phyloP scores from a whole-genome alignment of 2,888 invertebrate genomes.

The Catocala fraxini region DNA sequence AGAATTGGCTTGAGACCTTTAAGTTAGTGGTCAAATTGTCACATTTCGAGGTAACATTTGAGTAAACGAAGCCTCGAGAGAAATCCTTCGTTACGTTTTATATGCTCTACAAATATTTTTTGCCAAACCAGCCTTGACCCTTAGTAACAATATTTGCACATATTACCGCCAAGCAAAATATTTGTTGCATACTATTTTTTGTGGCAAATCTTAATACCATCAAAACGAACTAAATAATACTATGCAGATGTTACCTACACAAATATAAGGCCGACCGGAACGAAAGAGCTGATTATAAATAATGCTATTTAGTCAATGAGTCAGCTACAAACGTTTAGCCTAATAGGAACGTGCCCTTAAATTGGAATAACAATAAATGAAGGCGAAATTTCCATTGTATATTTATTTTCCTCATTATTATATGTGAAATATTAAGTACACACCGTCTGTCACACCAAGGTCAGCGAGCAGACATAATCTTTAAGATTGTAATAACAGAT shows the following conservation, averaged over 20 bases:
- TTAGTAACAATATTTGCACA: slow-evolving; percentile 1
- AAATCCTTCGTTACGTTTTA: slow-evolving; percentile 12
- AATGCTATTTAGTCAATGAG: no score
- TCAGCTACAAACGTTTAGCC: neutral
- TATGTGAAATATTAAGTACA: slow-evolving; percentile 45
- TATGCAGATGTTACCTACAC: no score
- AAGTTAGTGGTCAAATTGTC: slow-evolving; percentile 6
- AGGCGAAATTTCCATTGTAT: slow-evolving; percentile 57
- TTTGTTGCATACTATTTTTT: neutral
- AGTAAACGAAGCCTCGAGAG: neutral
- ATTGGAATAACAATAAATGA: slow-evolving; percentile 49
- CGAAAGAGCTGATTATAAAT: no score
- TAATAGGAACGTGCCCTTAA: slow-evolving; percentile 2
- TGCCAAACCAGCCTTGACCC: slow-evolving; percentile 8
- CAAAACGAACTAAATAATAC: no score
- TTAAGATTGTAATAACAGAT: slow-evolving; percentile 35
- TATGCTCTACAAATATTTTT: slow-evolving; percentile 37
- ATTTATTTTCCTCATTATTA: slow-evolving; percentile 48
- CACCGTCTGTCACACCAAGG: slow-evolving; percentile 32
- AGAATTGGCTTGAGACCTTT: slow-evolving; percentile 1
- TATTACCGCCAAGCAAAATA: neutral
- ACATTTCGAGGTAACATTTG: slow-evolving; percentile 15
- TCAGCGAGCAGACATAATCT: slow-evolving; percentile 28
- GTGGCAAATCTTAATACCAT: no score
- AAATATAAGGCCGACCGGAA: no score